Evolutionary conservation across 2,888 invertebrate genomes (phyloP).

Genomic region (Stramonita haemastoma): DNA sequence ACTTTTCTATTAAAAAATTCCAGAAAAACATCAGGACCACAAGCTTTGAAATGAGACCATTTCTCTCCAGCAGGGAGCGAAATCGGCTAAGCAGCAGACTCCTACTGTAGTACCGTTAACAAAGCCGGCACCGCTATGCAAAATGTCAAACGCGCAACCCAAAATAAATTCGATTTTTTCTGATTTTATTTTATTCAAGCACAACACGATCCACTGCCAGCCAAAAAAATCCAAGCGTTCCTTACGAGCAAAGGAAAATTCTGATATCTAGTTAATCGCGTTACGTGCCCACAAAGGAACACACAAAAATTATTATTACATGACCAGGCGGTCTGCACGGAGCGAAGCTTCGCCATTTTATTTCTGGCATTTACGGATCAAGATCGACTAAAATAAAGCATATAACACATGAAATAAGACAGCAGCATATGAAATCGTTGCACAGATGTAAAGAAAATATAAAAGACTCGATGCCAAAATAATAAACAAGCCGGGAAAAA

Average conservation of each 20-base stretch:
- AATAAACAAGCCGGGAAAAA: not conserved
- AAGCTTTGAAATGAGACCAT: not conserved
- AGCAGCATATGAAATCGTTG: not conserved
- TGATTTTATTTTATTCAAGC: slow-evolving; percentile 20
- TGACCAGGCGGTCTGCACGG: not conserved
- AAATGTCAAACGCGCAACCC: slow-evolving; percentile 30
- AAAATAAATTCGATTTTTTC: slow-evolving; percentile 34
- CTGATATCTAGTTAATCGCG: not conserved
- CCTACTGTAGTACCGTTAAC: not conserved
- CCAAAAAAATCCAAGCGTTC: slow-evolving; percentile 23
- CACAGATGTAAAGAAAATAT: not conserved
- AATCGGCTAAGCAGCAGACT: not conserved
- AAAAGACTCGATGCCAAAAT: not conserved
- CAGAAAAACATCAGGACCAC: not conserved
- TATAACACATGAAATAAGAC: not conserved
- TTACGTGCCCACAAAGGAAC: not conserved
- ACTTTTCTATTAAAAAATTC: not conserved
- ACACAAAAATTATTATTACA: slow-evolving; percentile 22
- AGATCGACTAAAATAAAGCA: not conserved
- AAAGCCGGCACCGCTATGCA: not conserved
- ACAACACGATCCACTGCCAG: not conserved
- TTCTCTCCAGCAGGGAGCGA: not conserved
- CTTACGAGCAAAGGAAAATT: slow-evolving; percentile 6
- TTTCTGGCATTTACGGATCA: not conserved
- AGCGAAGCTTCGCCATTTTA: slow-evolving; percentile 32